Evolutionary conservation across 2,888 invertebrate species (phyloP).

Genomic region (Clivina fossor): DNA sequence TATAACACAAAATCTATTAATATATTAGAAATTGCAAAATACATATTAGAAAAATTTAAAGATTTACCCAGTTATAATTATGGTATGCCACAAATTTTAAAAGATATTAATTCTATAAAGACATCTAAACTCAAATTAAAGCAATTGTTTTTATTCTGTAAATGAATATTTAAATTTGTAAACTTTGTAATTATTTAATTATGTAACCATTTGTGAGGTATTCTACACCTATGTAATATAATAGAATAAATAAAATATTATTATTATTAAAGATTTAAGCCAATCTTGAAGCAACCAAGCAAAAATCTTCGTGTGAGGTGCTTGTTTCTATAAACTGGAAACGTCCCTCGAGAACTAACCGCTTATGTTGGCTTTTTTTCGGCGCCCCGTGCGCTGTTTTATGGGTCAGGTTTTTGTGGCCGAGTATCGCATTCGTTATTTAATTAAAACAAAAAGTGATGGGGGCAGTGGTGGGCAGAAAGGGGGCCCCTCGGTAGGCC

Average conservation of each 20-base stretch:
- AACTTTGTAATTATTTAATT: too few relatives aligned
- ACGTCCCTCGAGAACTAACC: constrained; percentile 8
- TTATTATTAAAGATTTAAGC: too few relatives aligned
- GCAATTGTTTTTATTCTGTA: too few relatives aligned
- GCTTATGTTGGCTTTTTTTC: constrained; percentile 25
- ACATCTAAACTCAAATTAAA: background rate
- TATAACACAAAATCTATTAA: background rate
- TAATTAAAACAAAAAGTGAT: constrained; percentile 33
- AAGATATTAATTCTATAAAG: too few relatives aligned
- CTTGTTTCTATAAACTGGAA: constrained; percentile 22
- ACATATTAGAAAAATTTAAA: too few relatives aligned
- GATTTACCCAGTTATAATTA: background rate
- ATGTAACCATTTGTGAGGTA: too few relatives aligned
- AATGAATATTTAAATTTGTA: too few relatives aligned
- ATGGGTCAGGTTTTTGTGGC: constrained; percentile 30
- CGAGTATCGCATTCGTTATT: constrained; percentile 33
- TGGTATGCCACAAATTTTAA: background rate
- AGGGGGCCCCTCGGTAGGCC: too few relatives aligned
- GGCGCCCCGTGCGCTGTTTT: constrained; percentile 30
- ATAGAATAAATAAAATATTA: too few relatives aligned
- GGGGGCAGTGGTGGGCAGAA: too few relatives aligned
- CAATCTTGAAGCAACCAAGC: too few relatives aligned
- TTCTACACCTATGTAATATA: too few relatives aligned
- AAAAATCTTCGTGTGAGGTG: constrained; percentile 33
- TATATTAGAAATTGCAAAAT: background rate